Evolutionary conservation across 2,797 vertebrate genomes (phyloP).

Genomic region (Hyperoplus immaculatus): DNA sequence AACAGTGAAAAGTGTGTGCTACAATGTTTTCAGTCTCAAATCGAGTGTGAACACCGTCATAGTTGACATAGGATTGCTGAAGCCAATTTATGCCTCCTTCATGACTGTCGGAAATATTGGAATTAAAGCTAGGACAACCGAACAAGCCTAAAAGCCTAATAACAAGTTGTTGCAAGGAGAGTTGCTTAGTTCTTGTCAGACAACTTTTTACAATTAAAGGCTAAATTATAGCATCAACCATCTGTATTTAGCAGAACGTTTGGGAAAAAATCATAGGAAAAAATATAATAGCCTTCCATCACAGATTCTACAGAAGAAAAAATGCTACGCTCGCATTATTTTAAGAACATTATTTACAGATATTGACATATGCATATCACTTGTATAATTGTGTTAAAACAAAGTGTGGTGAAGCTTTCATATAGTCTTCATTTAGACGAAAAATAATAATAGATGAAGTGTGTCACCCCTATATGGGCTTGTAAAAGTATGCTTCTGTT

Average conservation of each 20-base stretch:
- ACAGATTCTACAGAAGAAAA: not conserved
- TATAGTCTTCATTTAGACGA: not conserved
- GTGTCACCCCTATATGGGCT: not conserved
- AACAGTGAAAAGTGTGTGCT: accelerated
- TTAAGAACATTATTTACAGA: not conserved
- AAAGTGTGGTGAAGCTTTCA: not conserved
- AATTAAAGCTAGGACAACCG: accelerated
- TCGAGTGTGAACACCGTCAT: not conserved
- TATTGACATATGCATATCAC: no score
- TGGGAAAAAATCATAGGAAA: not conserved
- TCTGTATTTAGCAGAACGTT: not conserved
- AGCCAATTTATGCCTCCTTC: constrained; percentile 18
- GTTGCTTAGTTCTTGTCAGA: not conserved
- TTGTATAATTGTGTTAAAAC: not conserved
- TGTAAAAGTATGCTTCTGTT: not conserved
- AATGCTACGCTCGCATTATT: not conserved
- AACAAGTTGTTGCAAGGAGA: not conserved
- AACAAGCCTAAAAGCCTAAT: not conserved
- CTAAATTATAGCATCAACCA: not conserved
- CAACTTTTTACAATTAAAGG: not conserved
- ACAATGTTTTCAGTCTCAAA: not conserved
- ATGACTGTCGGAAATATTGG: not conserved
- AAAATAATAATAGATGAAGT: no score
- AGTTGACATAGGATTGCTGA: constrained; percentile 10
- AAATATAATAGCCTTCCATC: not conserved